Base-by-base conservation (phyloP, 2,113 vertebrate species). In the Gallinago paraguaiae region DNA sequence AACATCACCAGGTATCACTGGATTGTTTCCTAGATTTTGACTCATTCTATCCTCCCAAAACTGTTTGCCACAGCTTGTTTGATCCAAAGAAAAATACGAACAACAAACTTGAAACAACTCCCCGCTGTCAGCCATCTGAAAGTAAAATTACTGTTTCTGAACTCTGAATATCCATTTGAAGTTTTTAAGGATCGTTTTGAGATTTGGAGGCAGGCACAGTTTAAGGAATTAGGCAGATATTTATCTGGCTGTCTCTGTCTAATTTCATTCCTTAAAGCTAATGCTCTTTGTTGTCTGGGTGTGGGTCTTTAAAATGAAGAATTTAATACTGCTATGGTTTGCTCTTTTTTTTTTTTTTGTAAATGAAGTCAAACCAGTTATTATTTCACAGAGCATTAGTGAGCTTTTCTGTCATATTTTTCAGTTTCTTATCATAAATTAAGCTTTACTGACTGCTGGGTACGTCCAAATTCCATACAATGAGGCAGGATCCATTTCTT, bases 241-340 rank as follows among this genome's bases (percentile, higher is more conserved):
- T 87, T 92, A 76, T 88, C 93, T 82, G 39, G 1, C 60, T 95
- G 91, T 60, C 64, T 88, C 64, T 86, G 72, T 20, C 53, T 82
- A 69, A 94, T 95, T 95, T 90, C 6, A 85, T 91, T 90, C 54
- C 84, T 61, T 50, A 85, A 92, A 92, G 81, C 4, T 79, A 65
- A 91, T 90, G 59, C 8, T 94, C 37, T 82, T 81, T 90, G n/a
- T 67, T 91, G 71, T 70, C 93, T 82, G 37, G 28, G 11, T 61
- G 75, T 41, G n/a, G 22, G 13, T 69, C 31, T 87, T 90, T 69
- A 37, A 79, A 95, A 94, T 46, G 22, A 79, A 50, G 39, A 93
- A 79, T 85, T 86, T 82, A 76, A 87, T 91, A 89, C 69, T 4
- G 3, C 31, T 87, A 12, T 13, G 17, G 7, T 57, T 82, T 95